Conservation (phyloP, 2,797 vertebrate species). For the Neomorphus geoffroyi region DNA sequence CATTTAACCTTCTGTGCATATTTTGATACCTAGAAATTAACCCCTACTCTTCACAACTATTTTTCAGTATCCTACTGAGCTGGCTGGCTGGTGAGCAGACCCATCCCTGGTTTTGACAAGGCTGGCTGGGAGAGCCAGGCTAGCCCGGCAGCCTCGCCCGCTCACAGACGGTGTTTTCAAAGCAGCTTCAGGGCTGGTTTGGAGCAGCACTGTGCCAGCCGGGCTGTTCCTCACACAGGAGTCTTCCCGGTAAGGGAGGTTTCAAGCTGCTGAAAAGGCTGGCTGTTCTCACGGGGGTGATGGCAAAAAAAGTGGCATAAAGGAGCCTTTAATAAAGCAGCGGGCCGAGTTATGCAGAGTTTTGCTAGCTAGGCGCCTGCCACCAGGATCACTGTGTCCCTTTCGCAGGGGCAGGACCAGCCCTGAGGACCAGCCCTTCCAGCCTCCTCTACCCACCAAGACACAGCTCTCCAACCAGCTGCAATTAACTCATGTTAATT, state of each 20-base stretch:
- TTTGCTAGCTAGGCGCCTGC: background rate
- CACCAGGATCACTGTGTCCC: fast-evolving
- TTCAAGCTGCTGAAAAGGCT: conserved; percentile 55
- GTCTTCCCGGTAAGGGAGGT: background rate
- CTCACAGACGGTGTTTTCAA: background rate
- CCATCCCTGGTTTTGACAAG: background rate
- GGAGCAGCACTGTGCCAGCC: background rate
- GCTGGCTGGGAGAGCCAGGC: background rate
- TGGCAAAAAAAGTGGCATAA: background rate
- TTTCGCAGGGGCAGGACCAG: background rate
- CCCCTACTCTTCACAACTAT: background rate
- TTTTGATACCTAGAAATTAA: conserved; percentile 63
- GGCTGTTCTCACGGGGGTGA: conserved; percentile 31
- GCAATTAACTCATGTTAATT: background rate
- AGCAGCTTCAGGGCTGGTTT: background rate
- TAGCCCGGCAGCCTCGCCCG: fast-evolving
- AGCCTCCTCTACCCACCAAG: background rate
- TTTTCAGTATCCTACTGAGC: background rate
- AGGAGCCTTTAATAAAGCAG: conserved; percentile 35
- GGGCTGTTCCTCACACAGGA: background rate
- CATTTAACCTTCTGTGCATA: conserved; percentile 48
- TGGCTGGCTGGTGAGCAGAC: fast-evolving
- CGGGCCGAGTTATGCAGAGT: background rate
- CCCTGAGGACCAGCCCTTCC: background rate
- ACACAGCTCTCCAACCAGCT: background rate